Conservation (phyloP, 2,113 vertebrate genomes). For the Neodon shergylaensis region DNA sequence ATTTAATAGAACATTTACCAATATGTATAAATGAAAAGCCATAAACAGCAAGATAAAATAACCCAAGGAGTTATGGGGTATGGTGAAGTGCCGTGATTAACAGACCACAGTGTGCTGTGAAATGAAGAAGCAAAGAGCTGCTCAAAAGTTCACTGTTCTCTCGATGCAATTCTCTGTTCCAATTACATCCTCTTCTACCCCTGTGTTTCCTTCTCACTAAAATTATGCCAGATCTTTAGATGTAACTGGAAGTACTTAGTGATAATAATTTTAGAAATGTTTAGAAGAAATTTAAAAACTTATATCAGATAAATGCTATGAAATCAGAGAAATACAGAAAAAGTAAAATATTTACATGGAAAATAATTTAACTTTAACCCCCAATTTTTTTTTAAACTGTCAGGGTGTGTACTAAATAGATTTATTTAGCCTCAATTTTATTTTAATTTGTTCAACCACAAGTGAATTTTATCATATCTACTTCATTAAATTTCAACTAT, state of each 20-base stretch:
- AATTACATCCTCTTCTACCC: neutral
- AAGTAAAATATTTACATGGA: neutral
- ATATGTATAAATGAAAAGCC: slow-evolving; percentile 17
- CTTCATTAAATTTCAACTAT: neutral
- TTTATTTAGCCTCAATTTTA: neutral
- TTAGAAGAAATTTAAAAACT: neutral
- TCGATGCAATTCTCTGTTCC: neutral
- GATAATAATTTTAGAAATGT: neutral
- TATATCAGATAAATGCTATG: neutral
- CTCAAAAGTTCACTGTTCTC: fast-evolving
- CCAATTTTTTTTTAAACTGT: neutral
- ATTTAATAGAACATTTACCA: neutral
- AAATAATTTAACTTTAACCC: neutral
- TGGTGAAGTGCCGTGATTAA: neutral
- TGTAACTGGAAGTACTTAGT: neutral
- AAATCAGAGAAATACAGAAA: neutral
- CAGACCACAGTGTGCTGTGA: neutral
- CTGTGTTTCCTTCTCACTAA: neutral
- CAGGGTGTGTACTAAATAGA: neutral
- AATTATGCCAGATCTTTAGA: neutral
- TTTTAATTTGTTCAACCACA: neutral
- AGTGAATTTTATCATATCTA: neutral
- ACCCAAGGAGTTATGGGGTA: neutral
- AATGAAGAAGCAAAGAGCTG: neutral
- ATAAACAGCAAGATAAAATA: neutral